These are phyloP conservation scores for Callithrix jacchus DNA, from an alignment of 2,113 vertebrate genomes.

Conservation along the genomic window DNA sequence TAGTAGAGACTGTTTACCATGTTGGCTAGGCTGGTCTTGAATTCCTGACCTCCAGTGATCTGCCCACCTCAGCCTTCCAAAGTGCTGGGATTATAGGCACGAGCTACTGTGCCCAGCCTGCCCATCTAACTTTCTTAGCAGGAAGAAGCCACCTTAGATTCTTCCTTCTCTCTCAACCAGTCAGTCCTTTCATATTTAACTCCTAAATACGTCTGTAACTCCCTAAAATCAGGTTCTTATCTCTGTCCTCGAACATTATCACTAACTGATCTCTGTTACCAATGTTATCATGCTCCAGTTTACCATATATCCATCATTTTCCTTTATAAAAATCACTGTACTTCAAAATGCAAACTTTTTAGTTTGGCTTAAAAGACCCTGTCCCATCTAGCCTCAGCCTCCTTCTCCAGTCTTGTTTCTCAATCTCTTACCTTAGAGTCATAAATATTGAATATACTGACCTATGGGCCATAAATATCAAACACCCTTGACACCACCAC, in stretches of 20 bases:
- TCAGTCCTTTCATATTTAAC: neutral
- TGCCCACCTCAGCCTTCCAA: neutral
- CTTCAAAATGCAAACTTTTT: constrained; percentile 12
- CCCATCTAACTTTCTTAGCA: neutral
- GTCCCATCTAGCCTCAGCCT: neutral
- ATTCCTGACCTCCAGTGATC: neutral
- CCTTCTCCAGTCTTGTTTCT: neutral
- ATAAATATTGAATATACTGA: neutral
- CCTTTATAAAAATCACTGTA: neutral
- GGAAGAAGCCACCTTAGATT: neutral
- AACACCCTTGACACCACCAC: neutral
- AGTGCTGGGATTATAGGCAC: no score
- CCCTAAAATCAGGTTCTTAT: neutral
- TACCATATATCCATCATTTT: neutral
- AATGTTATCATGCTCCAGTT: neutral
- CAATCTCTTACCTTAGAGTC: neutral
- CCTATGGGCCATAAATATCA: neutral
- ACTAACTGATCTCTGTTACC: neutral
- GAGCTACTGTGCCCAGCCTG: neutral
- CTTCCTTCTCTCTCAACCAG: neutral
- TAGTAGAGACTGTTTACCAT: neutral
- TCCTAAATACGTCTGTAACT: neutral
- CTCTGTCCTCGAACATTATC: neutral
- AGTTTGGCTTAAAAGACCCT: neutral
- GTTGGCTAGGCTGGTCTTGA: neutral